Conservation (phyloP, 2,797 vertebrate genomes). For the Furcifer pardalis region DNA sequence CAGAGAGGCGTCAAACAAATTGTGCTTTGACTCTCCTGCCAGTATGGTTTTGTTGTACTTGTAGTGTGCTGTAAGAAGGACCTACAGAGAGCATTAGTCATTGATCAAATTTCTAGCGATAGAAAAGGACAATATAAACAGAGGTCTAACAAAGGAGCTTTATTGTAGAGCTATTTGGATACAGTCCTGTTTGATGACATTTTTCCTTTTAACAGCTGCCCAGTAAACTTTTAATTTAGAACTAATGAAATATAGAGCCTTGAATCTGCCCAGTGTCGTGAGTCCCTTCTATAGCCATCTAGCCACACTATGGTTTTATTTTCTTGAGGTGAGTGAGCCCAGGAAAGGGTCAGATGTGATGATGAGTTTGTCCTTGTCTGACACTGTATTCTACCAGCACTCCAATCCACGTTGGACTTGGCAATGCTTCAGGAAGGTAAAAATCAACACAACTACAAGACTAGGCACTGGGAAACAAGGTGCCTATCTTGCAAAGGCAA, state of each 20-base stretch:
- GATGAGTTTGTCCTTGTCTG: too few species aligned
- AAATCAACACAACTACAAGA: too few species aligned
- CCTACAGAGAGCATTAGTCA: background rate
- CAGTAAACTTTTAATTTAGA: background rate
- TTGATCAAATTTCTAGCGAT: background rate
- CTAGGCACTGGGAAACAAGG: too few species aligned
- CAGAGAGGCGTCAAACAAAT: background rate
- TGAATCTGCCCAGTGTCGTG: background rate
- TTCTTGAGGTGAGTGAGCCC: too few species aligned
- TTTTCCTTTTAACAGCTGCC: background rate
- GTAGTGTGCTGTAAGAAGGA: background rate
- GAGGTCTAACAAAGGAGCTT: background rate
- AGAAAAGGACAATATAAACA: background rate
- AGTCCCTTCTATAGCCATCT: too few species aligned
- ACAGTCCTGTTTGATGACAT: background rate
- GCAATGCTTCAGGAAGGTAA: too few species aligned
- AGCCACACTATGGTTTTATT: too few species aligned
- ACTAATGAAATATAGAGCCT: background rate
- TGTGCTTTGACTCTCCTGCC: background rate
- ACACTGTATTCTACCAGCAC: too few species aligned
- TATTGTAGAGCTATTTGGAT: background rate
- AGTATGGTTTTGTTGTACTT: background rate
- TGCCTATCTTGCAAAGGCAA: too few species aligned
- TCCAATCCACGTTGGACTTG: too few species aligned
- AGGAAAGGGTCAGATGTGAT: too few species aligned